Evolutionary conservation across 2,888 invertebrate genomes (phyloP), one percentile per base, ranked within the genome.

Genomic region (Erebia palarica): DNA sequence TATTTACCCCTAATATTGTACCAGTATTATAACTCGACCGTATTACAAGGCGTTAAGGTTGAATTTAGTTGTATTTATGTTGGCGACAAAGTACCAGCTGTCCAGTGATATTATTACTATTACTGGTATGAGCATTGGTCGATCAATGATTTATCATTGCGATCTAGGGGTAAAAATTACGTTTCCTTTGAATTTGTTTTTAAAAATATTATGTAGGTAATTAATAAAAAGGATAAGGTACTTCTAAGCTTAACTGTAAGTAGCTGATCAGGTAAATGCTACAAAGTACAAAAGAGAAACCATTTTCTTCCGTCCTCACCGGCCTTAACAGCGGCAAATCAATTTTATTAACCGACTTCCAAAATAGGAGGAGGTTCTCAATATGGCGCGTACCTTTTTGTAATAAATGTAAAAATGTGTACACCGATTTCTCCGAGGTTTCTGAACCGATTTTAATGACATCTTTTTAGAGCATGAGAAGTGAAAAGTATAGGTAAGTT

Each of bases 1-100:
- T 78, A 77, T 75, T 75, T 75, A 77, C 76, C 77, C 75, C 74
- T 60, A 65, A 16, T 69, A 68, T 66, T 57, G 61, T 59, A 65
- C 59, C 57, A 16, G 63, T 66, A 36, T 66, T 61, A 61, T 11
- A 49, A 57, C 60, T 59, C 4, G 36, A 47, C 57, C 60, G 51
- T 75, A 74, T 72, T 53, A 8, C 51, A 65, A 60, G 11, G 59
- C 49, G 13, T 11, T 68, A 75, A 66, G 63, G 69, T 68, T 57
- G 10, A 9, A 67, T 55, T 13, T 65, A 14, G 67, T 21, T 57
- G 65, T 65, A 65, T 70, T 69, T 63, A 51, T 44, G 44, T 66
- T 67, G 64, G 67, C 69, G 69, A 69, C 66, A 70, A 44, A 47
- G 57, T 60, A 64, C 71, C 76, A 76, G 76, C 76, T 76, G 76